Conservation (phyloP, 2,888 invertebrate genomes). For the Plebejus melissa region DNA sequence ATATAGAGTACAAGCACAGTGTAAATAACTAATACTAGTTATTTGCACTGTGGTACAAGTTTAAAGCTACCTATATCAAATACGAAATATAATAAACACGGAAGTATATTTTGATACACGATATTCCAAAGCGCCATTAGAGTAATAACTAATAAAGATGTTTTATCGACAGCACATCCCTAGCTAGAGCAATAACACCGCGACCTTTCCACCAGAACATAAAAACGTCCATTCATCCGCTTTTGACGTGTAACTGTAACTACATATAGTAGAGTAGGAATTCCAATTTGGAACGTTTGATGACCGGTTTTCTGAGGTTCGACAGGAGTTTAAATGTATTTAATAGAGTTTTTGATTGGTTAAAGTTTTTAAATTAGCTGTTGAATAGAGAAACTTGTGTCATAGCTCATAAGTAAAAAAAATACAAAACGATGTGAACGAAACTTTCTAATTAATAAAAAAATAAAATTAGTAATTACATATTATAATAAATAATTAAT, state of each 20-base stretch:
- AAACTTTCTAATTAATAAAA: no score
- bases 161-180: slow-evolving; percentile 12
- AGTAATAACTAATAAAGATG: slow-evolving; percentile 1
- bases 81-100: not conserved
- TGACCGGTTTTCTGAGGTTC: not conserved
- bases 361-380: no score
- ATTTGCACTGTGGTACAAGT: no score
- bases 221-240: slow-evolving; percentile 27
- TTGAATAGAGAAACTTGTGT: no score
- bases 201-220: slow-evolving; percentile 15
- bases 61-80: not conserved
- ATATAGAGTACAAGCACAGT: no score
- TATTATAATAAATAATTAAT: no score
- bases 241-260: not conserved
- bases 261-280: not conserved
- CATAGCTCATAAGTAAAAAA: no score
- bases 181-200: slow-evolving; percentile 14
- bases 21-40: no score
- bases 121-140: not conserved
- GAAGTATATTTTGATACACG: not conserved
- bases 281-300: not conserved
- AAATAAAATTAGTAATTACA: no score
- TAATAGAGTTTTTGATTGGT: no score
- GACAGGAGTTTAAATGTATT: no score
- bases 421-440: no score